Base-by-base conservation (phyloP, 2,888 invertebrate species). In the Tetragnatha montana region DNA sequence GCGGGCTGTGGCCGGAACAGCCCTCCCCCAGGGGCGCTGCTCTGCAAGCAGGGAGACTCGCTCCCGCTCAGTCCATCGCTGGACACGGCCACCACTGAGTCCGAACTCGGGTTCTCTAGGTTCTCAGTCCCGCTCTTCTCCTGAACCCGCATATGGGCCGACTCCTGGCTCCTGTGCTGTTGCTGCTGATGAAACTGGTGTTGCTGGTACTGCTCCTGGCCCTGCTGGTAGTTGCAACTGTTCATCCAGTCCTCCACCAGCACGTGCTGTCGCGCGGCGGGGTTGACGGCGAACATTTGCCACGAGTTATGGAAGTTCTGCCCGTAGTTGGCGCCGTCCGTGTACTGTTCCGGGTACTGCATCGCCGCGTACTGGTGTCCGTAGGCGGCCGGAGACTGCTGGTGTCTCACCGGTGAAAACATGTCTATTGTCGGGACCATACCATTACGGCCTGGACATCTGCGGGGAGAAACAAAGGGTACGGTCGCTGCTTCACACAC, bases 1-100 rank as follows among this genome's bases (percentile, higher is more conserved):
- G 96, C 95, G 50, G 96, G 96, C 70, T 96, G 95, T 75, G 97
- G 96, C 92, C 96, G 95, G 69, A 90, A 81, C 92, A 93, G 14
- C 93, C 93, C 93, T 22, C 68, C 78, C 2, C 50, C 71, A 94
- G 95, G 94, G 94, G 94, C 70, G 35, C 93, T 83, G 78, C 68
- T 81, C 12, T 50, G 75, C 21, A 49, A 86, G 47, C 17, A 73
- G 92, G 94, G 90, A 10, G 87, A 87, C n/a, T 87, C 87, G 6
- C 87, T 60, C 6, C 87, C 93, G 92, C 92, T 93, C 92, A 87
- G 92, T 81, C 92, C 50, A 49, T 95, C 95, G 89, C 95, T 94
- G 91, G 95, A 95, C 50, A 95, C 95, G 6, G 93, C 94, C 93
- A 93, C 94, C 92, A 94, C 93, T 71, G 93, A 93, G 92, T 93